These are phyloP conservation scores for Cherax quadricarinatus DNA, from an alignment of 1,140 invertebrate genomes.

Conservation along the genomic window DNA sequence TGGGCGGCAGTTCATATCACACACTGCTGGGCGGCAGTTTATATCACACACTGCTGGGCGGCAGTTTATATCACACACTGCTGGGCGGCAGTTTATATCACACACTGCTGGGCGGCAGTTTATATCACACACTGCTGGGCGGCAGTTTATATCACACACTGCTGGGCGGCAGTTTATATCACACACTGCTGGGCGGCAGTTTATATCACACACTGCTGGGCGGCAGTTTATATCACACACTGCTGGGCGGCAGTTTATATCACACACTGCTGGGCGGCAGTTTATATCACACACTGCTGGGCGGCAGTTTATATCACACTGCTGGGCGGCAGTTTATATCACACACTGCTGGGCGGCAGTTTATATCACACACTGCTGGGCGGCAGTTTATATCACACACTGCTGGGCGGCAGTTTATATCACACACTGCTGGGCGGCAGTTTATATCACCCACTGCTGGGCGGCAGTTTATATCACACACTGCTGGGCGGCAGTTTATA, in stretches of 20 bases:
- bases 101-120: conserved; percentile 44
- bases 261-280: conserved; percentile 32
- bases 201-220: conserved; percentile 51
- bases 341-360: conserved; percentile 38
- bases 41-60: conserved; percentile 46
- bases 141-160: conserved; percentile 60
- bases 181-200: conserved; percentile 38
- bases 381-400: conserved; percentile 59
- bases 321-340: too few relatives aligned
- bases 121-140: conserved; percentile 49
- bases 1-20: conserved; percentile 57
- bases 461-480: conserved; percentile 61
- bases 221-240: conserved; percentile 59
- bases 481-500: conserved; percentile 57
- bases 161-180: conserved; percentile 54
- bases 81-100: conserved; percentile 56
- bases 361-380: conserved; percentile 51
- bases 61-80: conserved; percentile 58
- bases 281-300: conserved; percentile 53
- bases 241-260: conserved; percentile 57
- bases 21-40: conserved; percentile 49
- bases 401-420: conserved; percentile 57
- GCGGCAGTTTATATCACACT: conserved; percentile 63
- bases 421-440: conserved; percentile 32
- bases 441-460: conserved; percentile 52